A percentile compares a stretch with the other conserved stretches of the same genome.
phyloP scores from a whole-genome alignment of 2,113 vertebrate species.

The Melanocharis versteri region DNA sequence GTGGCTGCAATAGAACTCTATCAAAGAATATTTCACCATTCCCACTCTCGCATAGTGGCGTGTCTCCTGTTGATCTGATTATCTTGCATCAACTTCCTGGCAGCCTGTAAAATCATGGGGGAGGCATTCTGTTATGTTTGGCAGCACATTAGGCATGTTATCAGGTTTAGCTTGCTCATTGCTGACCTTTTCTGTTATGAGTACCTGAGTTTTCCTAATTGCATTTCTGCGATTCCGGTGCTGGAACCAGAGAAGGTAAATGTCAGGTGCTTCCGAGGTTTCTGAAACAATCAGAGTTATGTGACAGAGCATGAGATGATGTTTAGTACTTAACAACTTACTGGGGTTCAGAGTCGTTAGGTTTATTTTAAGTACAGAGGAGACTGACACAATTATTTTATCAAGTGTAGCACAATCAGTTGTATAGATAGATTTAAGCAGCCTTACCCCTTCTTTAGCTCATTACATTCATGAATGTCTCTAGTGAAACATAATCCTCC shows the following conservation, averaged over 20 bases:
- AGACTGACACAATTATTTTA: conserved; percentile 25
- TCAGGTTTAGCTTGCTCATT: conserved; percentile 36
- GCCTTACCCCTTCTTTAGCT: conserved; percentile 8
- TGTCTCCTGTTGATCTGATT: conserved; percentile 45
- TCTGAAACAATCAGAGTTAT: not conserved
- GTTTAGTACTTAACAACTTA: not conserved
- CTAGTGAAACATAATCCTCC: conserved; percentile 16
- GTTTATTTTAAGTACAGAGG: not conserved
- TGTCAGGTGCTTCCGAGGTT: conserved; percentile 10
- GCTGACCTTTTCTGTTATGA: conserved; percentile 51
- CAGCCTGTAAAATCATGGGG: conserved; percentile 41
- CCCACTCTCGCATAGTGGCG: not conserved
- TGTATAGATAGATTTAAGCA: conserved; percentile 11
- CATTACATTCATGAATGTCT: not conserved
- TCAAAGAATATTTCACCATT: not conserved
- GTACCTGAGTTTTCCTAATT: conserved; percentile 25
- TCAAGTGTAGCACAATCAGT: not conserved
- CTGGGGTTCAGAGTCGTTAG: not conserved
- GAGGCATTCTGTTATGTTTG: conserved; percentile 37
- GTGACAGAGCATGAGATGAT: conserved; percentile 3
- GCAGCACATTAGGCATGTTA: conserved; percentile 50
- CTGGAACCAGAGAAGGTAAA: conserved; percentile 34
- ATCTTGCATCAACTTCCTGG: conserved; percentile 11
- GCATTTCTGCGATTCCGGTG: conserved; percentile 29
- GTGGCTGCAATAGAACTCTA: not conserved